Evolutionary conservation across 2,888 invertebrate species (phyloP).

Genomic region (Sialis fuliginosa): DNA sequence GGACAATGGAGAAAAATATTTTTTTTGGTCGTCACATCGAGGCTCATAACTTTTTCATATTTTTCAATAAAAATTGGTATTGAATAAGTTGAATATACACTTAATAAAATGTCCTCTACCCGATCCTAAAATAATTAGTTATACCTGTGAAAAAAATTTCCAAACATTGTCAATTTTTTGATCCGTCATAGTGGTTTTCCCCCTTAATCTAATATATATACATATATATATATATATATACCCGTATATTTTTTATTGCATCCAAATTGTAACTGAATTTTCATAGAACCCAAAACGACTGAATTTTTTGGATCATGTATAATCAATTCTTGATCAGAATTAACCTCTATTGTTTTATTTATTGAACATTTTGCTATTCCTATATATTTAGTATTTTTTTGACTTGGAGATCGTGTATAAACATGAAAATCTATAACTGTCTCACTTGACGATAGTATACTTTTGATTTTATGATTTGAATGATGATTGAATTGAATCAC

Average conservation of each 20-base stretch:
- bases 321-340: conserved; percentile 22
- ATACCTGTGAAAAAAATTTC: no score
- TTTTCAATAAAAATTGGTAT: no score
- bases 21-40: no score
- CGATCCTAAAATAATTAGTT: no score
- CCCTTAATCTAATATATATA: background rate
- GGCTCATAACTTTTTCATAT: no score
- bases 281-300: conserved; percentile 25
- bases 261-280: conserved; percentile 27
- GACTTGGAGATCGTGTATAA: conserved; percentile 25
- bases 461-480: conserved; percentile 24
- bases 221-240: conserved; percentile 28
- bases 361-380: conserved; percentile 26
- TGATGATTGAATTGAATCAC: conserved; percentile 28
- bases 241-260: conserved; percentile 30
- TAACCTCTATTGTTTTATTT: conserved; percentile 19
- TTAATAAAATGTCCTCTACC: no score
- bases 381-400: conserved; percentile 24
- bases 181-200: conserved; percentile 15
- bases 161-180: no score
- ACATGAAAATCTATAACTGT: conserved; percentile 25
- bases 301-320: conserved; percentile 25
- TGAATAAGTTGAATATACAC: no score
- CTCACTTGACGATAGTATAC: conserved; percentile 17
- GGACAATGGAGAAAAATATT: no score